Base-by-base conservation (phyloP, 2,888 invertebrate species). In the Capitulum mitella region DNA sequence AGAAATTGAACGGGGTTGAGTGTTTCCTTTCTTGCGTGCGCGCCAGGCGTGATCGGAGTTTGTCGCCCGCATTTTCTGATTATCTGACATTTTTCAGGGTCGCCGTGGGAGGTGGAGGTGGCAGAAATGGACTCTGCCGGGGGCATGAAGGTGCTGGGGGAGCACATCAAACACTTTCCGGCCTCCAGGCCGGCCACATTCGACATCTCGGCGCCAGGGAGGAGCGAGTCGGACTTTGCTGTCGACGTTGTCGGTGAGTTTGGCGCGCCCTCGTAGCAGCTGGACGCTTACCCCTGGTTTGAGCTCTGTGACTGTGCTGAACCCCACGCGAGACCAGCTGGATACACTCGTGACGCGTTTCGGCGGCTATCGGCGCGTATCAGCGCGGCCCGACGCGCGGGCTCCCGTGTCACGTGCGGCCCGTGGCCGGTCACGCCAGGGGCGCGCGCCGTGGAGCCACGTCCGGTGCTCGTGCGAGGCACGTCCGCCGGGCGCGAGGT, bases 21-120 rank as follows among this genome's bases (percentile, higher is more conserved):
- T n/a, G n/a, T n/a, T n/a, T n/a, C n/a, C n/a, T n/a, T n/a, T n/a
- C n/a, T n/a, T n/a, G n/a, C n/a, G n/a, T n/a, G n/a, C n/a, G n/a
- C n/a, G n/a, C n/a, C n/a, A n/a, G n/a, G n/a, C n/a, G n/a, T n/a
- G n/a, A n/a, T n/a, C n/a, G n/a, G n/a, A n/a, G n/a, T n/a, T n/a
- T n/a, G n/a, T n/a, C n/a, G n/a, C n/a, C n/a, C n/a, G n/a, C n/a
- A n/a, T n/a, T n/a, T n/a, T n/a, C n/a, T n/a, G n/a, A n/a, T n/a
- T n/a, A n/a, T n/a, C n/a, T n/a, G n/a, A n/a, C n/a, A n/a, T n/a
- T n/a, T n/a, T n/a, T n/a, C 88, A 95, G 95, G 95, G 84, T 96
- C 95, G 88, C 96, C 96, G 88, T 96, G 96, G 96, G 91, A 91
- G 89, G 93, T 96, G 85, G 91, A 92, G 87, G 93, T 96, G 86